Base-by-base conservation (phyloP, 1,140 invertebrate species). In the Solenopsis fugax region DNA sequence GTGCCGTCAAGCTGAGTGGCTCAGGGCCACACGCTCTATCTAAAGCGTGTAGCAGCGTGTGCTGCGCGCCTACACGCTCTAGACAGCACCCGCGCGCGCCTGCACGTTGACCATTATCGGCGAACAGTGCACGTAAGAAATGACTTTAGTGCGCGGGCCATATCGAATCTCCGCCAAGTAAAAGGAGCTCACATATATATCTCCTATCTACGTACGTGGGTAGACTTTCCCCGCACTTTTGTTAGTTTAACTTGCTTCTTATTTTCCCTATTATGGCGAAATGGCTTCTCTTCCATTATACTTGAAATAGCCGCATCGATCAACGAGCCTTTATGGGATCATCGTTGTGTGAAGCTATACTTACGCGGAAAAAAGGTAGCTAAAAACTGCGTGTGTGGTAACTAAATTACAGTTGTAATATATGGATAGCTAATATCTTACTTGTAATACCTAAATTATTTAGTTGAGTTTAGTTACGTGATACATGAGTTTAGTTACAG, bases 31-130 rank as follows among this genome's bases (percentile, higher is more conserved):
- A 60, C 67, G 50, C 37, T 81, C 77, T 89, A 90, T 87, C 86
- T 73, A 45, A 85, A 90, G 86, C 86, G 81, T 77, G 52, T 73
- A 89, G 86, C 69, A 87, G 80, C 77, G 54, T 56, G 45, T 5
- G 41, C 29, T 41, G 10, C 48, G 48, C 12, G n/a, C 52, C 41
- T 56, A 64, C 88, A 72, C 78, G 18, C 18, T 24, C 64, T 41
- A 41, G 41, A 7, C 41, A 41, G 41, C 41, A 41, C 4, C 41
- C 41, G 41, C 41, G 48, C 48, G 48, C 12, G n/a, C 54, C 41
- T 50, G 72, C 88, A 72, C 78, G 18, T 87, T 87, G 85, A 87
- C 88, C 89, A 90, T 90, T 89, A 89, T 87, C 88, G 73, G 89
- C 65, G 84, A 85, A 67, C 48, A 80, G 85, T 71, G 88, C 80